phyloP scores from a whole-genome alignment of 2,113 vertebrate species.

The Corythoichthys haematopterus region DNA sequence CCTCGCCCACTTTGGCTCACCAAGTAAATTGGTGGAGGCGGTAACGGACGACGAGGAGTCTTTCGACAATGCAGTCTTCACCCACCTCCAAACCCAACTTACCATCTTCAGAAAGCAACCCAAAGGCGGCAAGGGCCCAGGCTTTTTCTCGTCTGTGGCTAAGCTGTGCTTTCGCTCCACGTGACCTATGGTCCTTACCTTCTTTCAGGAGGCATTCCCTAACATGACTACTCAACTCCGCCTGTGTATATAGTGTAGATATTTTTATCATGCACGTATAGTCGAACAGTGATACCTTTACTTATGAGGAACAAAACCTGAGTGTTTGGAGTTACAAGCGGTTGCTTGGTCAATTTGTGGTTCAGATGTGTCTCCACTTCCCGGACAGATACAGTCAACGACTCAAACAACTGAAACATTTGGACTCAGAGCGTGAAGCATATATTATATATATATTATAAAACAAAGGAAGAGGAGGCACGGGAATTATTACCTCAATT shows the following conservation, averaged over 20 bases:
- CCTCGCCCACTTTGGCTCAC: background rate
- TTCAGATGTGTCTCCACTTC: no score
- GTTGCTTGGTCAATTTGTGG: background rate
- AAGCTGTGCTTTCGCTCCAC: slow-evolving; percentile 6
- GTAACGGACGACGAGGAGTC: background rate
- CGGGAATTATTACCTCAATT: no score
- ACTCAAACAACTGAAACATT: no score
- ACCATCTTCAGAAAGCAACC: background rate
- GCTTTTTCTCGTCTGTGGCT: slow-evolving; percentile 4
- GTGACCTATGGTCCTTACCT: background rate
- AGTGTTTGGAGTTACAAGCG: background rate
- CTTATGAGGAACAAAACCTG: background rate
- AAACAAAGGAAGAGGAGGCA: no score
- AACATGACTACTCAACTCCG: no score
- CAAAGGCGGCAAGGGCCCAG: background rate
- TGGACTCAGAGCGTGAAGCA: no score
- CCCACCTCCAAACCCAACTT: background rate
- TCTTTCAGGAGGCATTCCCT: background rate
- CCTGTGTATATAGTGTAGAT: background rate
- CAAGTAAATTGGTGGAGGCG: background rate
- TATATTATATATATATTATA: no score
- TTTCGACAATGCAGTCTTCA: background rate
- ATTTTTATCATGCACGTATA: background rate
- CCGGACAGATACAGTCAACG: no score
- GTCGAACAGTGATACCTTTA: background rate